Conservation (phyloP, 2,888 invertebrate species). For the Dysmachus trigonus region DNA sequence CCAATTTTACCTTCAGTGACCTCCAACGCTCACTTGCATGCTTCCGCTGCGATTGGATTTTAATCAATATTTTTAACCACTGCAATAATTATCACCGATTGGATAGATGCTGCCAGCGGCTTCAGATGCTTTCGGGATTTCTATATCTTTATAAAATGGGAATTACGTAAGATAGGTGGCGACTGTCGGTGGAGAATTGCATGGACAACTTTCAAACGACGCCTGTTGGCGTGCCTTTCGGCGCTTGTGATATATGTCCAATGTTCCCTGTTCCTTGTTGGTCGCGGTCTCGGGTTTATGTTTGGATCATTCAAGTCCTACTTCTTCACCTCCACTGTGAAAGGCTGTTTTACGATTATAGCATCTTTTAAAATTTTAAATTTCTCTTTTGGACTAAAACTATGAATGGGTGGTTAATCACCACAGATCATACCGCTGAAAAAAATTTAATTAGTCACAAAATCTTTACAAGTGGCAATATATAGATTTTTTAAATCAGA, state of each 20-base stretch:
- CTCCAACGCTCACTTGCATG: not conserved
- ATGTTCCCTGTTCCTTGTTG: not conserved
- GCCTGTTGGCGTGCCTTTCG: not conserved
- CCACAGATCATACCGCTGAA: not conserved
- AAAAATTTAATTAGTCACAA: not conserved
- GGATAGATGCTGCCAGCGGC: not conserved
- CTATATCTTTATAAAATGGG: not conserved
- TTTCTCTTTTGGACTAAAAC: not conserved
- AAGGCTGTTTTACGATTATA: not conserved
- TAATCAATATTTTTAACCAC: not conserved
- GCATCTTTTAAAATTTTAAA: not conserved
- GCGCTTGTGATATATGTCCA: not conserved
- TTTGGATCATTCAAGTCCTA: not conserved
- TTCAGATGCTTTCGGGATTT: not conserved
- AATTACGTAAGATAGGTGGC: not conserved
- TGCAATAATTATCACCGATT: not conserved
- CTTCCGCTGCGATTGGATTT: not conserved
- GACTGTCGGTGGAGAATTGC: not conserved
- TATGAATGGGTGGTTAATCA: not conserved
- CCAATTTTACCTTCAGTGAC: slow-evolving; percentile 20
- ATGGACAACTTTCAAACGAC: not conserved
- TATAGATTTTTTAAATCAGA: not conserved
- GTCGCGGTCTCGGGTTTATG: not conserved
- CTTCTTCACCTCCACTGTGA: not conserved
- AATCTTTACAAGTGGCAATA: not conserved